Evolutionary conservation across 2,797 vertebrate genomes (phyloP).

Genomic region (Pogonophryne albipinna): DNA sequence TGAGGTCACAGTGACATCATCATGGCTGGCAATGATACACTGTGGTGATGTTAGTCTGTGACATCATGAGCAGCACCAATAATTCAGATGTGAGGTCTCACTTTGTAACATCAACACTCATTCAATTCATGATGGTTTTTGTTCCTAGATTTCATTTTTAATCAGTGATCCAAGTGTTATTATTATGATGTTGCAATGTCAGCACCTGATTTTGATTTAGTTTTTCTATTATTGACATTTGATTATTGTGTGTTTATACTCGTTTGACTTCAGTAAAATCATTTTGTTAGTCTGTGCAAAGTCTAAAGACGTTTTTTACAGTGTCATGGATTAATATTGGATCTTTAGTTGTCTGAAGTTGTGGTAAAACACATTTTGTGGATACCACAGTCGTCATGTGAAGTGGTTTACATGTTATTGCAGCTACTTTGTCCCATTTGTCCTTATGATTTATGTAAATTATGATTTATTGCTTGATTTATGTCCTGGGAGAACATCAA

Average conservation of each 20-base stretch:
- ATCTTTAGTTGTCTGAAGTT: too few relatives aligned
- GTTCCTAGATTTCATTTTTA: neutral
- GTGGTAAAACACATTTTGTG: too few relatives aligned
- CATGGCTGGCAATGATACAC: constrained; percentile 8
- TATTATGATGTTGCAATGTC: neutral
- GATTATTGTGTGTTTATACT: neutral
- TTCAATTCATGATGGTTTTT: neutral
- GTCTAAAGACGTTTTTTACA: neutral
- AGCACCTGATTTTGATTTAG: neutral
- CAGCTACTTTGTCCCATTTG: neutral
- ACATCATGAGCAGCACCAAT: constrained; percentile 8
- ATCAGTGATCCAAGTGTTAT: neutral
- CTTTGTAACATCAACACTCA: neutral
- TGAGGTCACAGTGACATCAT: constrained; percentile 48
- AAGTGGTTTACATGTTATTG: too few relatives aligned
- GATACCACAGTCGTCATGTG: too few relatives aligned
- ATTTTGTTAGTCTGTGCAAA: neutral
- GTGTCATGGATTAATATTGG: too few relatives aligned
- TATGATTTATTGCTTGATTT: neutral
- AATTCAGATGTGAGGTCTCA: neutral
- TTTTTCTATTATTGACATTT: neutral
- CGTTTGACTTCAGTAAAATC: neutral
- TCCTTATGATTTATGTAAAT: fast-evolving
- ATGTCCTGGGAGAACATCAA: neutral
- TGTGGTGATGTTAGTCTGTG: neutral